A percentile compares a stretch with the other conserved stretches of the same genome.
phyloP scores from a whole-genome alignment of 2,888 invertebrate species.

The Lasius platythorax region DNA sequence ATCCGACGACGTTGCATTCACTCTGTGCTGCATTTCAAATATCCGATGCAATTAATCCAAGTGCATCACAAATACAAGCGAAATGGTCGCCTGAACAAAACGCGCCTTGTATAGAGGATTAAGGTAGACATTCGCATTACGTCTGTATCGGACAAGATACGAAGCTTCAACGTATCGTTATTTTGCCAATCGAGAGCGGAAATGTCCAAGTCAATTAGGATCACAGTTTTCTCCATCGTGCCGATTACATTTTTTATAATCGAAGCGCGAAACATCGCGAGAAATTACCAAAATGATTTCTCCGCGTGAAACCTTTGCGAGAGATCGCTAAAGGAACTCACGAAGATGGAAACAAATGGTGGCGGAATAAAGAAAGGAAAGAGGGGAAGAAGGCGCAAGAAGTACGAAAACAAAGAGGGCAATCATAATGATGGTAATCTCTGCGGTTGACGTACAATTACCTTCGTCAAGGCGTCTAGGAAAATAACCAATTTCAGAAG shows the following conservation, averaged over 20 bases:
- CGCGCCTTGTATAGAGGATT: conserved; percentile 10
- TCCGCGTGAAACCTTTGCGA: not conserved
- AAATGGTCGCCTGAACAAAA: conserved; percentile 48
- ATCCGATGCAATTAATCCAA: conserved; percentile 61
- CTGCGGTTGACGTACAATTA: conserved; percentile 83
- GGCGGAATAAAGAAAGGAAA: conserved; percentile 45
- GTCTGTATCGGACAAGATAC: not conserved
- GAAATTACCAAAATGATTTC: conserved; percentile 33
- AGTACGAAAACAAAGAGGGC: conserved; percentile 80
- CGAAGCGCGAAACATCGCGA: conserved; percentile 37
- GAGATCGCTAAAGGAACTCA: conserved; percentile 1
- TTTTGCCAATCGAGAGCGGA: conserved; percentile 26
- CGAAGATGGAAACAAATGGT: not conserved
- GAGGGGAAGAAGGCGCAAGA: conserved; percentile 56
- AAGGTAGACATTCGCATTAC: conserved; percentile 23
- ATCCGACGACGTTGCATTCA: conserved; percentile 40
- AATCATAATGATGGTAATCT: conserved; percentile 83
- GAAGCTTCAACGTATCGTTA: not conserved
- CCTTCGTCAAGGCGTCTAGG: conserved; percentile 78
- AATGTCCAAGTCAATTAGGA: conserved; percentile 40
- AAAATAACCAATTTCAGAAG: conserved; percentile 84
- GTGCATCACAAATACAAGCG: conserved; percentile 44
- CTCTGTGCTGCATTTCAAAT: conserved; percentile 32
- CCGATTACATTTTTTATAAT: conserved; percentile 10
- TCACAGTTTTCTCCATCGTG: conserved; percentile 14